Evolutionary conservation across 1,140 invertebrate species (phyloP).

Genomic region (Lasioglossum baleicum): DNA sequence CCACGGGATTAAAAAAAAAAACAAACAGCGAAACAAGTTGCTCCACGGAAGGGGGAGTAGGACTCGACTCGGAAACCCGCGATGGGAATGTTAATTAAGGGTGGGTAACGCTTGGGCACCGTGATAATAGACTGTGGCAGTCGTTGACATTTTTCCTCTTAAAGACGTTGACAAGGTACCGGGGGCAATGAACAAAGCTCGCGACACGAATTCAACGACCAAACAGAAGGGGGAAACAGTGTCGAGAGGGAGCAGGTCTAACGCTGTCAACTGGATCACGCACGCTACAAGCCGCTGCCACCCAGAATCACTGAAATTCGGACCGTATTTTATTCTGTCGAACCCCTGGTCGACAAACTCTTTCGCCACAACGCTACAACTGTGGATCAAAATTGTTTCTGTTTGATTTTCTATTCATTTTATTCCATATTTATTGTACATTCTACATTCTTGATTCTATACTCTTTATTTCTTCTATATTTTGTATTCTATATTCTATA

Average conservation of each 20-base stretch:
- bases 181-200: not conserved
- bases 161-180: constrained; percentile 2
- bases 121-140: constrained; percentile 9
- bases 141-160: constrained; percentile 19
- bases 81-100: constrained; percentile 16
- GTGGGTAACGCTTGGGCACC: not conserved
- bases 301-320: not conserved
- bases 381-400: no score
- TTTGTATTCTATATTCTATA: no score
- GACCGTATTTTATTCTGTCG: no score
- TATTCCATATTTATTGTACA: no score
- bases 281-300: not conserved
- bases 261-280: not conserved
- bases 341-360: no score
- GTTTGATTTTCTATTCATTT: no score
- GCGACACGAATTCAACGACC: not conserved
- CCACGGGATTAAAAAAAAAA: constrained; percentile 7
- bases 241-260: not conserved
- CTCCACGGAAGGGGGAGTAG: not conserved
- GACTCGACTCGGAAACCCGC: not conserved
- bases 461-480: no score
- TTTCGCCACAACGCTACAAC: no score
- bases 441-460: no score
- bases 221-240: constrained; percentile 2
- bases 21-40: constrained; percentile 7